A percentile compares a stretch with the other conserved stretches of the same genome.
These are phyloP conservation scores for Prenolepis imparis DNA, from an alignment of 2,888 invertebrate genomes.

Conservation along the genomic window DNA sequence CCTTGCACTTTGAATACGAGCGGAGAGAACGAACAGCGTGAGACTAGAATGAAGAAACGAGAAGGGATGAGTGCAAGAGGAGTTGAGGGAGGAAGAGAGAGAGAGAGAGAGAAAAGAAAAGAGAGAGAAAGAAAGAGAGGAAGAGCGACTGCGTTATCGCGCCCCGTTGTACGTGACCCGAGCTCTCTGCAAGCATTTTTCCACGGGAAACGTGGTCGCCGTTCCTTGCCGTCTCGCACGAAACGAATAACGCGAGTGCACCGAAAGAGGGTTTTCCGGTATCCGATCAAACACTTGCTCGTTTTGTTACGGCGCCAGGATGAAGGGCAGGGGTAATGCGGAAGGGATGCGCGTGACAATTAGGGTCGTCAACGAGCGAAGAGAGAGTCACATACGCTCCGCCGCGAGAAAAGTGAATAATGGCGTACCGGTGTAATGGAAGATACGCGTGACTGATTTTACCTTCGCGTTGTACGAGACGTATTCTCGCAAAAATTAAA, in stretches of 20 bases:
- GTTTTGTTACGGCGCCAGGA: constrained; percentile 22
- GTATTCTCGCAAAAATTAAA: constrained; percentile 4
- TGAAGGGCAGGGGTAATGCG: not conserved
- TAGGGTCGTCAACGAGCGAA: not conserved
- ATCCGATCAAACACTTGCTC: constrained; percentile 61
- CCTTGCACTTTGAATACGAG: constrained; percentile 77
- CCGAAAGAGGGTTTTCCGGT: constrained; percentile 56
- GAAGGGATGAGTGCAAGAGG: constrained; percentile 1
- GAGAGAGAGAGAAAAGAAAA: not conserved
- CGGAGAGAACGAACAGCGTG: constrained; percentile 59
- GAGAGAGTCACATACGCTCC: not conserved
- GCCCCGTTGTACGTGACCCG: constrained; percentile 80
- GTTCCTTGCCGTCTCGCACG: constrained; percentile 53
- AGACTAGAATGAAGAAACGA: constrained; percentile 44
- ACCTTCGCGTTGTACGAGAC: too few relatives aligned
- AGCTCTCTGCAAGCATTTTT: constrained; percentile 76
- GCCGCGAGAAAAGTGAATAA: not conserved
- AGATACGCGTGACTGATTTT: not conserved
- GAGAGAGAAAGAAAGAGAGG: constrained; percentile 8
- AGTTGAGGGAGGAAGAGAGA: not conserved
- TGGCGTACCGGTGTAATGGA: not conserved
- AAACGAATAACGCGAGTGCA: constrained; percentile 58
- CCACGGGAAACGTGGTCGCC: constrained; percentile 68
- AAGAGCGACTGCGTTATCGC: constrained; percentile 80
- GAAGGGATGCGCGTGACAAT: constrained; percentile 1